These are phyloP conservation scores for Tokudaia muenninki DNA, from an alignment of 2,797 vertebrate genomes.

Conservation along the genomic window DNA sequence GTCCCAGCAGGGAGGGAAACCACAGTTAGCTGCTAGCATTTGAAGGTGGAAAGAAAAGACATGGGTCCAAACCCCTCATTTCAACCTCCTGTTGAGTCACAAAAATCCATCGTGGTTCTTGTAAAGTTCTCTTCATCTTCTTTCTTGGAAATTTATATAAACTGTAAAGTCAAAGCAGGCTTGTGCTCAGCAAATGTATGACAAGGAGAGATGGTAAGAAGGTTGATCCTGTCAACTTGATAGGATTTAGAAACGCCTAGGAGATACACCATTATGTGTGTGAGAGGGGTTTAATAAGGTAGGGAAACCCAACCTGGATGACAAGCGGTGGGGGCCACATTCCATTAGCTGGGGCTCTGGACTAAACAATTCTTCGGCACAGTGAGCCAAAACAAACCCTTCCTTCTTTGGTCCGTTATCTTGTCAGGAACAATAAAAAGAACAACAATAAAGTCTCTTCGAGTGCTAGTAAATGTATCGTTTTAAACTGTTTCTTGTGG, in stretches of 20 bases:
- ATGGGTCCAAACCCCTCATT: slow-evolving; percentile 44
- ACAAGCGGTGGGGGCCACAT: background rate
- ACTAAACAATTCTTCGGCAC: background rate
- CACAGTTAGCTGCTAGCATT: background rate
- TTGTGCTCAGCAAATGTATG: background rate
- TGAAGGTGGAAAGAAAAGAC: slow-evolving; percentile 32
- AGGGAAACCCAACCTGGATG: background rate
- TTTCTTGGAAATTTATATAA: background rate
- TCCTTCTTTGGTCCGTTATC: background rate
- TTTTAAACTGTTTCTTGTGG: slow-evolving; percentile 8
- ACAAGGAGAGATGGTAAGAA: background rate
- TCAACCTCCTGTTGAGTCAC: slow-evolving; percentile 28
- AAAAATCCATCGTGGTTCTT: background rate
- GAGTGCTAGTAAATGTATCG: background rate
- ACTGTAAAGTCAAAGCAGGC: background rate
- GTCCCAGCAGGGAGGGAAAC: background rate
- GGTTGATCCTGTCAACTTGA: background rate
- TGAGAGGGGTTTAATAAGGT: background rate
- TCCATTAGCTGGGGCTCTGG: background rate
- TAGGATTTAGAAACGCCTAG: background rate
- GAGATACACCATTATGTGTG: background rate
- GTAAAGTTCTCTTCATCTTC: slow-evolving; percentile 45
- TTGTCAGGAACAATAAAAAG: background rate
- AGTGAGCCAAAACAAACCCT: background rate
- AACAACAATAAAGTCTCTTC: background rate